A percentile compares a stretch with the other conserved stretches of the same genome.
Evolutionary conservation across 2,888 invertebrate species (phyloP).

Genomic region (Platynereis dumerilii): DNA sequence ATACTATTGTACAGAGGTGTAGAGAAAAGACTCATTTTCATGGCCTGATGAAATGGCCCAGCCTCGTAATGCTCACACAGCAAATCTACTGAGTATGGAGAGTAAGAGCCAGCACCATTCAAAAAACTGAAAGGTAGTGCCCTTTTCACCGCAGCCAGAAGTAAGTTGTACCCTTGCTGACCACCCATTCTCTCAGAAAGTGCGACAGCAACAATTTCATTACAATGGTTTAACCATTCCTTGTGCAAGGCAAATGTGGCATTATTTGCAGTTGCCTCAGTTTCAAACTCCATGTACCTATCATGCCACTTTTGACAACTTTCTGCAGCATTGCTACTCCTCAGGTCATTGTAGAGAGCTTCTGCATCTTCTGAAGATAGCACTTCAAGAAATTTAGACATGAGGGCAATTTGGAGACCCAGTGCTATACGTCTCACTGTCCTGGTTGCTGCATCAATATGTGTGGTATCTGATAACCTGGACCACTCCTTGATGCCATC

Average conservation of each 20-base stretch:
- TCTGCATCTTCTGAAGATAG: not conserved
- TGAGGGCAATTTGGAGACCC: slow-evolving; percentile 9
- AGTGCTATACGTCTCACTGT: slow-evolving; percentile 10
- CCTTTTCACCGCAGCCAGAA: slow-evolving; percentile 32
- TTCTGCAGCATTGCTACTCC: too few species aligned
- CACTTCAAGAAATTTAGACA: not conserved
- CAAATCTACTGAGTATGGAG: too few species aligned
- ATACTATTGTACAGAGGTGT: too few species aligned
- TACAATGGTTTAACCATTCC: slow-evolving; percentile 34
- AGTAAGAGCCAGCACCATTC: slow-evolving; percentile 36
- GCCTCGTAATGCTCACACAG: slow-evolving; percentile 25
- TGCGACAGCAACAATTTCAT: slow-evolving; percentile 32
- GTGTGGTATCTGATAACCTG: too few species aligned
- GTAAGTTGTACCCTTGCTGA: slow-evolving; percentile 28
- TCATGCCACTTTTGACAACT: not conserved
- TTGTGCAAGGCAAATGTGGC: slow-evolving; percentile 31
- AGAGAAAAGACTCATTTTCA: slow-evolving; percentile 32
- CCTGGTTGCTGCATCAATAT: not conserved
- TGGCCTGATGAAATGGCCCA: slow-evolving; percentile 26
- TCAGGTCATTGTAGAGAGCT: too few species aligned
- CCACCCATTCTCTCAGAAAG: slow-evolving; percentile 35
- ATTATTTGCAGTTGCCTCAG: not conserved
- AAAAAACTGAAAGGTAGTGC: slow-evolving; percentile 20
- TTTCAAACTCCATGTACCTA: not conserved
- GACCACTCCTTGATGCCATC: too few species aligned